A percentile compares a stretch with the other conserved stretches of the same genome.
Evolutionary conservation across 1,140 invertebrate genomes (phyloP).

Genomic region (Fopius arisanus): DNA sequence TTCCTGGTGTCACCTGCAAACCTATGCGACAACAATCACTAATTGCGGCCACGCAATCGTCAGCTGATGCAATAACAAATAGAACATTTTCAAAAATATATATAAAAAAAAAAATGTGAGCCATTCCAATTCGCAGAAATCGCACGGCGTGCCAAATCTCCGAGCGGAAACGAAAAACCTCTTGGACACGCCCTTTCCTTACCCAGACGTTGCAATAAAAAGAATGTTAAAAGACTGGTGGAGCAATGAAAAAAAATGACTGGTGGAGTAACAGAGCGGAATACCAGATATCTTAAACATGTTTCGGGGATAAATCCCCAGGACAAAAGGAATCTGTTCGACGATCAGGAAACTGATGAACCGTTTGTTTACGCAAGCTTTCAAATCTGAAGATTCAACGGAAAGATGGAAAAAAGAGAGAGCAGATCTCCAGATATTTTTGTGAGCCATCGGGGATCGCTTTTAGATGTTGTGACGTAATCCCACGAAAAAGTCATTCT

Average conservation of each 20-base stretch:
- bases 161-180: not conserved
- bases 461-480: slow-evolving; percentile 51
- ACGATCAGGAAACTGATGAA: not conserved
- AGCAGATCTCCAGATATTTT: slow-evolving; percentile 41
- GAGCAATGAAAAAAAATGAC: not conserved
- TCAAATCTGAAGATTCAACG: slow-evolving; percentile 9
- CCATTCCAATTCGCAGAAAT: not conserved
- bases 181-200: slow-evolving; percentile 6
- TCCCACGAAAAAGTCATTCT: not conserved
- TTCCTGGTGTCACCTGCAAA: not conserved
- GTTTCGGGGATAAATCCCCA: not conserved
- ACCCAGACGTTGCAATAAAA: not conserved
- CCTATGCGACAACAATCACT: not conserved
- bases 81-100: not conserved
- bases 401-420: not conserved
- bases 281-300: not conserved
- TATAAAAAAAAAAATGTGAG: not conserved
- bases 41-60: not conserved
- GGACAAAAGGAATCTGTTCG: not conserved
- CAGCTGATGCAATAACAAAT: not conserved
- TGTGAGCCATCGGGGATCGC: slow-evolving; percentile 39
- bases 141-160: not conserved
- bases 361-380: slow-evolving; percentile 21
- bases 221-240: not conserved
- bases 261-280: too few species aligned